phyloP scores from a whole-genome alignment of 2,888 invertebrate species.

The Pammene aurita region DNA sequence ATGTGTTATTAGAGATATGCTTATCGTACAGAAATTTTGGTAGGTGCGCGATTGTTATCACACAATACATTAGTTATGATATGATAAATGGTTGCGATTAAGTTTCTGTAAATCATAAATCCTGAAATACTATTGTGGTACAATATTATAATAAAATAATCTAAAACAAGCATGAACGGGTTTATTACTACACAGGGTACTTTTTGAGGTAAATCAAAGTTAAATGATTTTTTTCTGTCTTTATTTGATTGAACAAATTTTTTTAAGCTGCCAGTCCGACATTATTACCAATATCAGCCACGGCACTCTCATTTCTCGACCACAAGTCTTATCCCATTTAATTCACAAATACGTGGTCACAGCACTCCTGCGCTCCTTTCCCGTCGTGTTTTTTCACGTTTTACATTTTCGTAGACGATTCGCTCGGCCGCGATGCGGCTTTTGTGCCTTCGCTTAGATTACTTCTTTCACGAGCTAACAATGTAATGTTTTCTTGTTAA shows the following conservation, averaged over 20 bases:
- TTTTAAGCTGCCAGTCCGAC: no score
- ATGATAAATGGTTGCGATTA: background rate
- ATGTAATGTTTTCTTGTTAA: slow-evolving; percentile 43
- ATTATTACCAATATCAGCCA: no score
- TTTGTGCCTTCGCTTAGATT: slow-evolving; percentile 45
- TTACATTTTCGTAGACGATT: slow-evolving; percentile 51
- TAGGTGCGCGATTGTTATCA: slow-evolving; percentile 6
- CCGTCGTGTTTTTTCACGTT: slow-evolving; percentile 56
- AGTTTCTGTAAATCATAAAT: background rate
- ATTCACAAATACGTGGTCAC: slow-evolving; percentile 14
- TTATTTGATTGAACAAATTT: no score
- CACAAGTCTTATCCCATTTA: background rate
- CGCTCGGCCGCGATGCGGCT: slow-evolving; percentile 41
- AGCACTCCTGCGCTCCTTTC: slow-evolving; percentile 49
- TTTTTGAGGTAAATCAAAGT: no score
- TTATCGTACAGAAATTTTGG: background rate
- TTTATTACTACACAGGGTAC: no score
- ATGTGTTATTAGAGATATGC: background rate
- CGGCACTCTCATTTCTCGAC: background rate
- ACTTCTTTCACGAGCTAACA: slow-evolving; percentile 40
- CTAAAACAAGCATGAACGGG: no score
- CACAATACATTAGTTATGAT: slow-evolving; percentile 8
- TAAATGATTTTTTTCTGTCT: no score
- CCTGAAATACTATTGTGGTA: background rate
- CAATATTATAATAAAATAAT: no score